phyloP scores from a whole-genome alignment of 2,113 vertebrate genomes.

The Oostethus manadensis region DNA sequence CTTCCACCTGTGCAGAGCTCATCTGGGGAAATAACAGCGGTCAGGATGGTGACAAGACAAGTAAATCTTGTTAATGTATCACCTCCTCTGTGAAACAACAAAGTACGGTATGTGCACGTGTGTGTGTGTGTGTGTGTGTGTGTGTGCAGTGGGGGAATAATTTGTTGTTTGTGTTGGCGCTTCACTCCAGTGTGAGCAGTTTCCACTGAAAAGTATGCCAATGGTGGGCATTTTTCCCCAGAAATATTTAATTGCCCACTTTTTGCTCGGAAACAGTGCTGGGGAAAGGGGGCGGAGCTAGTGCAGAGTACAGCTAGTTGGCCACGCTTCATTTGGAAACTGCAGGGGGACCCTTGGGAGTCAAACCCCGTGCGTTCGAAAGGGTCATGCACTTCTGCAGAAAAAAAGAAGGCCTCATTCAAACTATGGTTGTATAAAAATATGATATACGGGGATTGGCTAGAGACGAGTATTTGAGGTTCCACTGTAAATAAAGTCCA shows the following conservation, averaged over 20 bases:
- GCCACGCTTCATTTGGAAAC: too few relatives aligned
- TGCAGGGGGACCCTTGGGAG: too few relatives aligned
- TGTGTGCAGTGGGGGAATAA: neutral
- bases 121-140: neutral
- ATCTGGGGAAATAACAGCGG: neutral
- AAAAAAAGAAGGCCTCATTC: too few relatives aligned
- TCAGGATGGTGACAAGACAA: neutral
- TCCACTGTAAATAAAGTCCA: too few relatives aligned
- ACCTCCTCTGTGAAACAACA: neutral
- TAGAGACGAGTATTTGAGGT: too few relatives aligned
- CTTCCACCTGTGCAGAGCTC: neutral
- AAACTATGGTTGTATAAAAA: too few relatives aligned
- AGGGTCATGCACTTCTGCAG: too few relatives aligned
- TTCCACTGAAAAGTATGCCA: neutral
- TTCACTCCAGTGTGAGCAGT: neutral
- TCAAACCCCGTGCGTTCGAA: too few relatives aligned
- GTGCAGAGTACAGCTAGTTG: too few relatives aligned
- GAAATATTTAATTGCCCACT: conserved; percentile 3
- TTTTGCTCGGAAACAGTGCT: neutral
- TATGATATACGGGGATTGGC: too few relatives aligned
- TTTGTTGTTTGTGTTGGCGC: neutral
- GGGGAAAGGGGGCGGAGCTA: too few relatives aligned
- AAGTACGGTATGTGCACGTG: neutral
- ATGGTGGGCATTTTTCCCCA: neutral
- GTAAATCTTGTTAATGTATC: conserved; percentile 6